Evolutionary conservation across 2,797 vertebrate genomes (phyloP).

Genomic region (Pangasius mekongensis): DNA sequence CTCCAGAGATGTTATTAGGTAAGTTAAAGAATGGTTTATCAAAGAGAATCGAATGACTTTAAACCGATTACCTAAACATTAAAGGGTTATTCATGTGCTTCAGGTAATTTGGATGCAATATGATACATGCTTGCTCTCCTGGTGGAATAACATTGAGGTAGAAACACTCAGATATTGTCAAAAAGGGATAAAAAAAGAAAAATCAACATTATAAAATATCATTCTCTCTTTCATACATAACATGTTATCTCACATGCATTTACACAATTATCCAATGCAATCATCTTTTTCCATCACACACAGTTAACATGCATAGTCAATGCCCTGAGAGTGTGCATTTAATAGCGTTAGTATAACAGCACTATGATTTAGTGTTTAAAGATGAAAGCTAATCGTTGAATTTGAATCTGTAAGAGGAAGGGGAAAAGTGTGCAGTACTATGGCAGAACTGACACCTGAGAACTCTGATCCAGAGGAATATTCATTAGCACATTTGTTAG

Average conservation of each 20-base stretch:
- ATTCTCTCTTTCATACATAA: neutral
- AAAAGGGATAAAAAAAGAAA: neutral
- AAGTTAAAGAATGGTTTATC: neutral
- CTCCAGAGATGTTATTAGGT: neutral
- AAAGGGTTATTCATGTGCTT: neutral
- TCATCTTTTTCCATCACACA: neutral
- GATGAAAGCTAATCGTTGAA: neutral
- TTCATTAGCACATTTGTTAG: neutral
- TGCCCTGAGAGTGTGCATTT: constrained; percentile 7
- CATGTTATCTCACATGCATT: neutral
- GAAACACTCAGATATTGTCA: neutral
- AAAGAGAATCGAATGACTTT: neutral
- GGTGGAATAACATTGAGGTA: neutral
- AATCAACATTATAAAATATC: neutral
- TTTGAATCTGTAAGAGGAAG: neutral
- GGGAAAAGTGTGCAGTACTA: neutral
- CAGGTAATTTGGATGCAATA: neutral
- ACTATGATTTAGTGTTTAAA: neutral
- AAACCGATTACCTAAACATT: neutral
- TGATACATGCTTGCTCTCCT: neutral
- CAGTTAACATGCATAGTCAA: neutral
- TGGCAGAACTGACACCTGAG: constrained; percentile 20
- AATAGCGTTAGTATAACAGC: neutral
- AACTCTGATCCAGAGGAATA: neutral
- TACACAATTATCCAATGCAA: neutral